phyloP scores from a whole-genome alignment of 37 sponge, comb jelly and placozoan species.

The Trichoplax adhaerens region DNA sequence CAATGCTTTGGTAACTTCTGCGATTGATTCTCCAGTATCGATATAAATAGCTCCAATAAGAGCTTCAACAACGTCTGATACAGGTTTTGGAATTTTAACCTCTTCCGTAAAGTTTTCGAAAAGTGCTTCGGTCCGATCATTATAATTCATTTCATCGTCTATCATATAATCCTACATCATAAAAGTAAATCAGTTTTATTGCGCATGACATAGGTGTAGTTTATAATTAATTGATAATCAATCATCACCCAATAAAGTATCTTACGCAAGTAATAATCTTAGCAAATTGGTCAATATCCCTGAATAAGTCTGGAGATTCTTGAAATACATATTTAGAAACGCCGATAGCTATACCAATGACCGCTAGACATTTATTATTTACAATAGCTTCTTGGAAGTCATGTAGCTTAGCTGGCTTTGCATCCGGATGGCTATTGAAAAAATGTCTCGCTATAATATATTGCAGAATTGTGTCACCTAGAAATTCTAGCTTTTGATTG shows the following conservation, averaged over 20 bases:
- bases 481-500: constrained; percentile 92
- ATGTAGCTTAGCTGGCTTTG: constrained; percentile 61
- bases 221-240: constrained; percentile 4
- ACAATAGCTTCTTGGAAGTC: constrained; percentile 72
- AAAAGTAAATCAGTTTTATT: background rate
- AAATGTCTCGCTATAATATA: constrained; percentile 63
- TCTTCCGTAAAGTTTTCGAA: constrained; percentile 2
- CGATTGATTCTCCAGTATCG: constrained; percentile 61
- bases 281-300: constrained; percentile 5
- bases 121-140: background rate
- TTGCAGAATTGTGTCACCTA: constrained; percentile 93
- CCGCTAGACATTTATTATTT: constrained; percentile 69
- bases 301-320: constrained; percentile 10
- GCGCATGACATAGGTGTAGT: background rate
- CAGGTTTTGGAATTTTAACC: constrained; percentile 66
- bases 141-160: constrained; percentile 16
- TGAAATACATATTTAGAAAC: constrained; percentile 4
- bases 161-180: constrained; percentile 3
- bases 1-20: constrained; percentile 56
- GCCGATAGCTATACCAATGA: constrained; percentile 3
- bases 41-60: constrained; percentile 82
- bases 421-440: constrained; percentile 39
- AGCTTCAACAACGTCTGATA: constrained; percentile 83
- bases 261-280: constrained; percentile 5
- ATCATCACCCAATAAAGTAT: constrained; percentile 13